Base-by-base conservation (phyloP, 1,140 invertebrate genomes). In the Aphaenogaster floridana region DNA sequence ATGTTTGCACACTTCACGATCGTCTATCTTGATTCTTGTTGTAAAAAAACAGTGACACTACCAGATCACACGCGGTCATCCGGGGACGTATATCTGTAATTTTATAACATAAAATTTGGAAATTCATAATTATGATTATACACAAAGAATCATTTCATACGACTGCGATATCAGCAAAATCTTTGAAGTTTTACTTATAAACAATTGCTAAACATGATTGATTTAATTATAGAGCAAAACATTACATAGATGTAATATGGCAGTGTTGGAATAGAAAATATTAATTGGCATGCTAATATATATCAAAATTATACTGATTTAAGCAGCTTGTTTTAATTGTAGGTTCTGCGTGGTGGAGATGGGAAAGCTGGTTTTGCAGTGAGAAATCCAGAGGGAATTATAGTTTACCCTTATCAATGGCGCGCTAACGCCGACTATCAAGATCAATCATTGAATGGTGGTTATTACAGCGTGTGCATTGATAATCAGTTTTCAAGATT, bases 401-500 rank as follows among this genome's bases (percentile, higher is more conserved):
- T 99, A 79, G 98, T 99, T 4, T 97, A 98, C 93, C 98, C 98
- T 0, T 99, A 99, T 93, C 97, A 98, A 92, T 99, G 98, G 98
- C 97, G 97, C 94, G 95, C 98, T 2, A 98, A 96, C 88, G 97
- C 98, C 0, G 98, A 99, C 94, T 99, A 98, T 92, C 98, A 99
- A 83, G 98, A 99, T 93, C 97, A 97, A 90, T 96, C 97, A 0
- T 96, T 97, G 4, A 95, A 96, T 0, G 98, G 98, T 66, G 98
- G 98, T 8, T 98, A 98, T 93, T 99, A 99, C 93, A 97, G 97
- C n/a, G 97, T 99, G 34, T 99, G 99, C 95, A 97, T 99, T 78
- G 98, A 99, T 94, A 99, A 99, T 96, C 98, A 99, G 91, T 98
- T 99, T 92, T 99, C 98, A 8, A 96, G 98, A 93, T 99, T 99